Percentiles rank a stretch among this genome's conserved stretches.
These are phyloP conservation scores for Nyctibius grandis DNA, from an alignment of 2,797 vertebrate species.

Conservation along the genomic window DNA sequence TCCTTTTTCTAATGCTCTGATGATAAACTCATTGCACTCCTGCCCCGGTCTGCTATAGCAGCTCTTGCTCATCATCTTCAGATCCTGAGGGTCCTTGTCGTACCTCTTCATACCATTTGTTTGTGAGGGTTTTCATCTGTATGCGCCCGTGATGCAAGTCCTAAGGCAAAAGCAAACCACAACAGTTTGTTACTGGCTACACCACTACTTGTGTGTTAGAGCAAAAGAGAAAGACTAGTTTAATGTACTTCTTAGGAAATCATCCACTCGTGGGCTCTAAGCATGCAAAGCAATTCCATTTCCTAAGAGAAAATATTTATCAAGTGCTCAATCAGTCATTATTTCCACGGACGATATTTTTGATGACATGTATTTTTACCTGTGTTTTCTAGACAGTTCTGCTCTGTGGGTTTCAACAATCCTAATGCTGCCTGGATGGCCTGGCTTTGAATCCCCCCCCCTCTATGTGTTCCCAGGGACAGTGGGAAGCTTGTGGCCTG, in stretches of 20 bases:
- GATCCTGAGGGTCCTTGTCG: slow-evolving; percentile 96
- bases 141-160: slow-evolving; percentile 93
- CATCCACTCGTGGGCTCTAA: neutral
- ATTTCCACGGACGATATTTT: accelerated
- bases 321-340: neutral
- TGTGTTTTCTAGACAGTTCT: neutral
- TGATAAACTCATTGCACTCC: neutral
- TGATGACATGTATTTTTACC: neutral
- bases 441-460: neutral
- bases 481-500: neutral
- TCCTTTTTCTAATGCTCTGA: neutral
- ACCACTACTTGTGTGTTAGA: neutral
- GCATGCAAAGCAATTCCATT: neutral
- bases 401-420: neutral
- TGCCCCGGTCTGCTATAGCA: slow-evolving; percentile 69
- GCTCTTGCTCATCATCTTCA: slow-evolving; percentile 92
- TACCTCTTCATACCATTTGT: slow-evolving; percentile 99
- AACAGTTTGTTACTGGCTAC: neutral
- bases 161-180: slow-evolving; percentile 64
- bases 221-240: neutral
- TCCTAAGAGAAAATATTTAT: neutral
- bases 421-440: neutral
- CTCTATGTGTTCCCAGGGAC: neutral
- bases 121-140: slow-evolving; percentile 98
- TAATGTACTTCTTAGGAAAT: neutral